Base-by-base conservation (phyloP, 2,888 invertebrate species). In the Drosophila niveifrons region DNA sequence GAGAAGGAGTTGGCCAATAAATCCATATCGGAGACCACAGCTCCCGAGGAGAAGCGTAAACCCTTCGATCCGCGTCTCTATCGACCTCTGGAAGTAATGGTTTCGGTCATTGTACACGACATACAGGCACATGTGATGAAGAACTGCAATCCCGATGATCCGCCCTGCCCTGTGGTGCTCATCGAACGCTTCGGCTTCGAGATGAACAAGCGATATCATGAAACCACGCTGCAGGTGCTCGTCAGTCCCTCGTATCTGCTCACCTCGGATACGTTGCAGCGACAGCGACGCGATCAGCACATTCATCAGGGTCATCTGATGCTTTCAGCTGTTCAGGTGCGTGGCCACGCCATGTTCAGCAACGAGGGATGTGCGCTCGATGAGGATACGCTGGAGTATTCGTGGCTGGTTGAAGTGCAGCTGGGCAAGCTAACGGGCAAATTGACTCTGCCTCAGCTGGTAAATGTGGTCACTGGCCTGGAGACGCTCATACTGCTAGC, bases 271-370 rank as follows among this genome's bases (percentile, higher is more conserved):
- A 95, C 95, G 79, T 93, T 96, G 8, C 94, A 95, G 47, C 94
- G 96, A 44, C 93, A 96, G 0, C 94, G 94, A 70, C 94, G 94
- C 72, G 96, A 96, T 72, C 93, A 94, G 75, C 96, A 96, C 91
- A 93, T 98, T 39, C 95, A 95, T 88, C 96, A 97, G 92, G 98
- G 98, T 0, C 97, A 97, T 91, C 92, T 98, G 64, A 95, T 97
- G 93, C 93, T 98, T 3, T 97, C 97, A 1, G 97, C 97, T 0
- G 94, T 97, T 50, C 97, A 97, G 92, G 94, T 97, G 66, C 94
- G 99, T 80, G 99, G 99, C 0, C 98, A 98, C 91, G 98, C 98
- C 0, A 97, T 98, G 95, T 99, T 99, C 90, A 99, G 99, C 80
- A 97, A 97, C 89, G 95, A 97, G 62, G 98, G 97, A 59, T 94